Evolutionary conservation across 1,140 invertebrate genomes (phyloP).

Genomic region (Drosophila mauritiana): DNA sequence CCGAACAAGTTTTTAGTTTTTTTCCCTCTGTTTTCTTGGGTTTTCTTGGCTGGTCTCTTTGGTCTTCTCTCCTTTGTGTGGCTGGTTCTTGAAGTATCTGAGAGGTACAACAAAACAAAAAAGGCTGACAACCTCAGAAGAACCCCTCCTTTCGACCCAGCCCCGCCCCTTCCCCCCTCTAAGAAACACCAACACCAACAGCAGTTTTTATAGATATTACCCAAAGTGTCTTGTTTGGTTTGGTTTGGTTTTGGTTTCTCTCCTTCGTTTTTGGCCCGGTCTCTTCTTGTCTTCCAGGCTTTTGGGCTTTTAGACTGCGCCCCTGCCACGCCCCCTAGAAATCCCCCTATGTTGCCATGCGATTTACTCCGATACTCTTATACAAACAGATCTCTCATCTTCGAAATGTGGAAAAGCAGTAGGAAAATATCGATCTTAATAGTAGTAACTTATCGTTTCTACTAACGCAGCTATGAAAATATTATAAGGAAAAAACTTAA

Average conservation of each 20-base stretch:
- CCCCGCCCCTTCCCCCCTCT: conserved; percentile 1
- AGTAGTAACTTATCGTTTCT: not conserved
- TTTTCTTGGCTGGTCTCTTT: conserved; percentile 35
- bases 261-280: conserved; percentile 11
- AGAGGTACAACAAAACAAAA: conserved; percentile 1
- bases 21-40: conserved; percentile 42
- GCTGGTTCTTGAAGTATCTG: conserved; percentile 64
- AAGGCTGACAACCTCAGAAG: conserved; percentile 37
- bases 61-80: conserved; percentile 55
- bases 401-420: not conserved
- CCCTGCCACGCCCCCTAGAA: conserved; percentile 22
- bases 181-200: conserved; percentile 31
- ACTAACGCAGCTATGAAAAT: no score
- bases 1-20: conserved; percentile 75
- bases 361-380: conserved; percentile 6
- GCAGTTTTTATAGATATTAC: conserved; percentile 80
- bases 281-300: conserved; percentile 36
- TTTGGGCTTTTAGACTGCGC: conserved; percentile 18
- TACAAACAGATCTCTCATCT: conserved; percentile 1
- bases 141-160: conserved; percentile 39
- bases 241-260: conserved; percentile 10
- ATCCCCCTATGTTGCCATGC: conserved; percentile 17
- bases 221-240: conserved; percentile 72
- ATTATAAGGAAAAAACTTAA: no score
- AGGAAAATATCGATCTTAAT: no score